Evolutionary conservation across 2,797 vertebrate genomes (phyloP), one percentile per base, ranked within the genome.

Genomic region (Spinibarbus caldwelli): DNA sequence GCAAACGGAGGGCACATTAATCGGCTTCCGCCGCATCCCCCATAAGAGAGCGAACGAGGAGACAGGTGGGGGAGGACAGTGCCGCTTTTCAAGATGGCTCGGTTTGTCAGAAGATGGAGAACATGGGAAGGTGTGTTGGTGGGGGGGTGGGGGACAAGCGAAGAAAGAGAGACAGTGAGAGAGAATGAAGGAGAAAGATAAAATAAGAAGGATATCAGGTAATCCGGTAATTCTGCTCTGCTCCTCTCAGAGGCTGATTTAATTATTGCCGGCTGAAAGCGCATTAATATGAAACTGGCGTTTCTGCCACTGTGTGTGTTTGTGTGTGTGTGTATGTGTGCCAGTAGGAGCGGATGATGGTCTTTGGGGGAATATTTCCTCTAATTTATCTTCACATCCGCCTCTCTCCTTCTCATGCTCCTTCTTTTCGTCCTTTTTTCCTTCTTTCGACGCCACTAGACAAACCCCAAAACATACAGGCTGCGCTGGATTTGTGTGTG

Each of bases 1-100:
- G 94, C 93, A 94, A 95, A 94, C 95, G 94, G 95, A 95, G 95
- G 95, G 94, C 94, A 95, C 94, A 94, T 95, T 95, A 95, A 96
- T 95, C 95, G 94, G 94, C 93, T 92, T 93, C 94, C 93, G 93
- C 94, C 92, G 94, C 95, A 94, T 93, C 94, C 93, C 89, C 78
- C 86, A 80, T 82, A 77, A 82, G n/a, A n/a, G n/a, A n/a, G 38
- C 43, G 76, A 68, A 31, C 11, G 31, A 84, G 82, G 71, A 82
- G 81, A 64, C 76, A 82, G 81, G 84, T 73, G 83, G 80, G 83
- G 80, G 80, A 71, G 83, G 73, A 87, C 86, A 87, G 85, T 47
- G 80, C 57, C 26, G 78, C 68, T 78, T 85, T 85, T 86, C 52
- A 77, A 89, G 89, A 88, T 86, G 86, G 83, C 86, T 87, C 94